Evolutionary conservation across 2,113 vertebrate species (phyloP).

Genomic region (Pan troglodytes): NHGRI_mPanTro3-v2.1_pri NC_072398.2:142106501-142107000

Average conservation of each 20-base stretch:
- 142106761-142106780: constrained; percentile 8
- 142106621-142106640: not conserved
- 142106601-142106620: not conserved
- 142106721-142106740: constrained; percentile 25
- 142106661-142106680: not conserved
- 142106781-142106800: constrained; percentile 30
- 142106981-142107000: not conserved
- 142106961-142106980: not conserved
- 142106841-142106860: constrained; percentile 44
- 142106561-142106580: not conserved
- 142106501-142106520: constrained; percentile 74
- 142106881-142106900: not conserved
- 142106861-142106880: constrained; percentile 29
- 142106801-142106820: constrained; percentile 45
- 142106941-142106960: not conserved
- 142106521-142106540: not conserved
- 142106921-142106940: constrained; percentile 59
- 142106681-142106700: not conserved
- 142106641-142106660: not conserved
- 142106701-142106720: not conserved
- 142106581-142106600: not conserved
- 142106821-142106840: constrained; percentile 55
- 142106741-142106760: constrained; percentile 53
- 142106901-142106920: not conserved
- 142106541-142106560: not conserved